These are phyloP conservation scores for Maniola jurtina DNA, from an alignment of 1,140 invertebrate genomes.

Conservation along the genomic window DNA sequence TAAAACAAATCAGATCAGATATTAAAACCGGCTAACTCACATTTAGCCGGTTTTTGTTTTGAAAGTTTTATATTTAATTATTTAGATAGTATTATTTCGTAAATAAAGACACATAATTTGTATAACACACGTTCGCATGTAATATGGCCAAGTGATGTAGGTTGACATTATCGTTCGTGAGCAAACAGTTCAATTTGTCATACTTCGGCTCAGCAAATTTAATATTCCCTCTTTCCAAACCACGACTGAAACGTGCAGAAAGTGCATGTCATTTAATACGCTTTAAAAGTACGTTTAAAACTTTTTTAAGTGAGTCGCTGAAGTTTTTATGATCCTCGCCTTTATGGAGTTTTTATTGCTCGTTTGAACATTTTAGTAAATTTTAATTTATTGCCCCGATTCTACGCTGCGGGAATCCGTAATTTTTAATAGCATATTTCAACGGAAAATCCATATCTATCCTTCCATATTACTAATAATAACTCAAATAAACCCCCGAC, in stretches of 20 bases:
- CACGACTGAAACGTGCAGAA: neutral
- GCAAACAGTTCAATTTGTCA: neutral
- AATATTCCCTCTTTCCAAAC: neutral
- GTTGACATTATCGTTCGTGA: neutral
- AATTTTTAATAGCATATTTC: neutral
- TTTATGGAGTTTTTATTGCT: slow-evolving; percentile 4
- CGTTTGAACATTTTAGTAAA: neutral
- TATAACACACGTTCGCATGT: too few species aligned
- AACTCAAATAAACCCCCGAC: too few species aligned
- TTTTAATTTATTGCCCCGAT: slow-evolving; percentile 1
- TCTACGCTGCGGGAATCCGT: neutral
- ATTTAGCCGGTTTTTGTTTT: too few species aligned
- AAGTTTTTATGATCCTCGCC: slow-evolving; percentile 5
- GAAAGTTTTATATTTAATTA: too few species aligned
- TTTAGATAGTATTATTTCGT: too few species aligned
- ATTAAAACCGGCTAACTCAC: too few species aligned
- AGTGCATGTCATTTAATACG: slow-evolving; percentile 1
- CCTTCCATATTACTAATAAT: too few species aligned
- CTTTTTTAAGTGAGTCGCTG: neutral
- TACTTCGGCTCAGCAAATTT: neutral
- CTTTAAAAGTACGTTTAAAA: neutral
- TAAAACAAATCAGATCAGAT: too few species aligned
- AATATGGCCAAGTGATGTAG: too few species aligned
- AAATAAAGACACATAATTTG: too few species aligned
- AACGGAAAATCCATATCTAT: too few species aligned